Base-by-base conservation (phyloP, 2,888 invertebrate species). In the Brenthis ino region DNA sequence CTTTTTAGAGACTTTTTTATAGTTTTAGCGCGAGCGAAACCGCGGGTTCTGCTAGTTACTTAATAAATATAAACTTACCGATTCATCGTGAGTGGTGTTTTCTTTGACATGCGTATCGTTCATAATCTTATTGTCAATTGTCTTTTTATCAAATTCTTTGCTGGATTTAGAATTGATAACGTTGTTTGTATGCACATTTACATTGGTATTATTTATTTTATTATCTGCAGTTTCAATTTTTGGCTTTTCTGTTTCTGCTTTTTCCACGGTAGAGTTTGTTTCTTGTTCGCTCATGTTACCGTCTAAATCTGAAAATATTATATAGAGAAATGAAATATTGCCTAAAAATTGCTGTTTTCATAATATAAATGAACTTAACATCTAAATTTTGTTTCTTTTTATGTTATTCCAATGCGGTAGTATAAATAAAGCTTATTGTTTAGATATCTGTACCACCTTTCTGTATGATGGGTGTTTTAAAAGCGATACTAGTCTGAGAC, bases 261-360 rank as follows among this genome's bases (percentile, higher is more conserved):
- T 58, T 69, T 68, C 43, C 60, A 64, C 69, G 68, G 55, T 69
- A 58, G 72, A 75, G 16, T 71, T 75, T 16, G 72, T 69, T 13
- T 61, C 69, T 67, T 72, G 75, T 54, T 81, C 79, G 63, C 80
- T 85, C 47, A 76, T 83, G n/a, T 85, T 88, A 0, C 86, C 87
- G 20, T 90, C 88, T 51, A 91, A 83, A 78, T 90, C 91, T 90
- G 83, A 11, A 24, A 57, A 65, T 28, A 33, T 1, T 0, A 8
- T 58, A 47, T 8, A 24, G 13, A 43, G 11, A 8, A 43, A 8
- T 43, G 2, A 43, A 43, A 43, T 11, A 43, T 8, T 43, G 37
- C 11, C 11, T 8, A 11, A 43, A 43, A 43, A 2, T 43, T 1
- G 11, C 37, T 43, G 11, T 43, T 43, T 51, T 4, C n/a, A 13